phyloP scores from a whole-genome alignment of 1,140 invertebrate genomes.

The Pectinophora gossypiella region DNA sequence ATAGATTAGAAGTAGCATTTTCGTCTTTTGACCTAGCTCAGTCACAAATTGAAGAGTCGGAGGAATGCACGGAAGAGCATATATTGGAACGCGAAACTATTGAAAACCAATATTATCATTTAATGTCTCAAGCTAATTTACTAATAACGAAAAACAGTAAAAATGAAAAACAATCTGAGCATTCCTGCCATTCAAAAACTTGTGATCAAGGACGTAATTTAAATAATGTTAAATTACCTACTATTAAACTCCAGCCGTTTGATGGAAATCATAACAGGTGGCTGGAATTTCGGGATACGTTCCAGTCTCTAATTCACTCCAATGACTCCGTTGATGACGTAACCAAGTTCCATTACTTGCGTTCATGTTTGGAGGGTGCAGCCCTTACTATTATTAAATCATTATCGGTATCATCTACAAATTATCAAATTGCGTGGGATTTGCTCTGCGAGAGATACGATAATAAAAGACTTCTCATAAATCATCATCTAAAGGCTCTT shows the following conservation, averaged over 20 bases:
- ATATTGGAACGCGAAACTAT: neutral
- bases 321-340: neutral
- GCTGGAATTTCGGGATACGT: neutral
- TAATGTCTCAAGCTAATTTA: neutral
- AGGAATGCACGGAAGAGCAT: no score
- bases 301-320: neutral
- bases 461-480: constrained; percentile 1
- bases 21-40: no score
- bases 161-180: neutral
- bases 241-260: neutral
- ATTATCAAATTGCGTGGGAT: constrained; percentile 3
- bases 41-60: no score
- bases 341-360: neutral
- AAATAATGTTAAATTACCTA: neutral
- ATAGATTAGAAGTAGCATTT: no score
- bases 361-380: constrained; percentile 1
- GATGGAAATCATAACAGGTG: constrained; percentile 1
- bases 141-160: neutral
- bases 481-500: neutral
- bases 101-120: neutral
- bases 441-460: neutral
- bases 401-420: neutral
- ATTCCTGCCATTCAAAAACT: neutral
- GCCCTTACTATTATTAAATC: neutral
- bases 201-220: neutral